Evolutionary conservation across 2,797 vertebrate species (phyloP).

Genomic region (Okamejei kenojei): DNA sequence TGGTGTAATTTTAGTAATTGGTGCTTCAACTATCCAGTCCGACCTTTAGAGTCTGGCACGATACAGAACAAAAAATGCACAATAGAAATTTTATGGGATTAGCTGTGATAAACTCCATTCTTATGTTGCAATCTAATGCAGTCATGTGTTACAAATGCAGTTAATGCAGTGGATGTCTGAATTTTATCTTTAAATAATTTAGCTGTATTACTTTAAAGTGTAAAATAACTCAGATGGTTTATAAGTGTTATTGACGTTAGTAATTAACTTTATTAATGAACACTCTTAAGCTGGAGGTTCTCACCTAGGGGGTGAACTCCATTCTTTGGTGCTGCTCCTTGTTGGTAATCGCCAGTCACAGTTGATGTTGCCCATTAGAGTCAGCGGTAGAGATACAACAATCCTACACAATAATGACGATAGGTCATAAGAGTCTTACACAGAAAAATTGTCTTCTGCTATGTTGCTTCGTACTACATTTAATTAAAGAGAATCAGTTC

Average conservation of each 20-base stretch:
- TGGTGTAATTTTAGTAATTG: constrained; percentile 11
- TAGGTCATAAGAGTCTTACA: neutral
- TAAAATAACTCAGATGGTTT: neutral
- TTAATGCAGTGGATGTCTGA: neutral
- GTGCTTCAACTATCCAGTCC: neutral
- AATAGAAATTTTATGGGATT: neutral
- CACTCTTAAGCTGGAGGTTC: neutral
- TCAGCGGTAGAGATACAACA: neutral
- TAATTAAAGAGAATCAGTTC: constrained; percentile 3
- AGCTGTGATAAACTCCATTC: constrained; percentile 21
- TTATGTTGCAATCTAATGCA: constrained; percentile 13
- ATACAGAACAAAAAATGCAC: neutral
- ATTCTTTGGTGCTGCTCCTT: neutral
- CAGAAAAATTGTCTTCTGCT: neutral
- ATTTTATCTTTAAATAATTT: constrained; percentile 17
- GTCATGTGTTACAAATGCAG: neutral
- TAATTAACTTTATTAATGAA: neutral
- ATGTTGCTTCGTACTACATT: neutral
- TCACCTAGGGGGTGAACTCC: neutral
- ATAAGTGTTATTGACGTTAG: neutral
- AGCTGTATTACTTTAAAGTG: neutral
- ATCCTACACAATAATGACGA: neutral
- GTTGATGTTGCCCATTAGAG: neutral
- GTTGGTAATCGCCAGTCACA: neutral
- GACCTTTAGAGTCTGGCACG: constrained; percentile 7